Conservation (phyloP, 2,113 vertebrate genomes). For the Cryptomyrus ogoouensis region DNA sequence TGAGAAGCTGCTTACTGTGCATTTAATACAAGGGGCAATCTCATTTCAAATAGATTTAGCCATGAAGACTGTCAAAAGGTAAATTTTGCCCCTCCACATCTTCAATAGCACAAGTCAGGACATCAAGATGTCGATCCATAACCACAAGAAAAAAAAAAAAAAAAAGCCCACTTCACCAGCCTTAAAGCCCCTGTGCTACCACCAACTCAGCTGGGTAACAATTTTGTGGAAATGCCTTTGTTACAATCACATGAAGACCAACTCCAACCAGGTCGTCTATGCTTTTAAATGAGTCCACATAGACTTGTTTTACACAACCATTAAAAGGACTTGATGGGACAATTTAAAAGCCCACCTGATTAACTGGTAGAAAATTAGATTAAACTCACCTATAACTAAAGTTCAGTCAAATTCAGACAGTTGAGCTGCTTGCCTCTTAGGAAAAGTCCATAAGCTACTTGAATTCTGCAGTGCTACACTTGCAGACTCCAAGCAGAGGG, state of each 20-base stretch:
- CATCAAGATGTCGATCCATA: not conserved
- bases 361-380: not conserved
- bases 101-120: not conserved
- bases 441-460: not conserved
- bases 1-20: not conserved
- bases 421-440: not conserved
- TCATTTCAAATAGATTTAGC: not conserved
- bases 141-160: not conserved
- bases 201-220: not conserved
- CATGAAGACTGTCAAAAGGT: not conserved
- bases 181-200: not conserved
- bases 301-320: not conserved
- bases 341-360: not conserved
- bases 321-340: not conserved
- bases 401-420: not conserved
- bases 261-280: not conserved
- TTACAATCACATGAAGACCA: not conserved
- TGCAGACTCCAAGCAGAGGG: not conserved
- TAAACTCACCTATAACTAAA: not conserved
- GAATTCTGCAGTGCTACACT: not conserved
- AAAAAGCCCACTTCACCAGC: not conserved
- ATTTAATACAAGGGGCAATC: not conserved
- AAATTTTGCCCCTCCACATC: not conserved
- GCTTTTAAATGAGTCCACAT: not conserved
- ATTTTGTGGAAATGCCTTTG: not conserved